Conservation (phyloP, 2,888 invertebrate species). For the Drosophila mimica region DNA sequence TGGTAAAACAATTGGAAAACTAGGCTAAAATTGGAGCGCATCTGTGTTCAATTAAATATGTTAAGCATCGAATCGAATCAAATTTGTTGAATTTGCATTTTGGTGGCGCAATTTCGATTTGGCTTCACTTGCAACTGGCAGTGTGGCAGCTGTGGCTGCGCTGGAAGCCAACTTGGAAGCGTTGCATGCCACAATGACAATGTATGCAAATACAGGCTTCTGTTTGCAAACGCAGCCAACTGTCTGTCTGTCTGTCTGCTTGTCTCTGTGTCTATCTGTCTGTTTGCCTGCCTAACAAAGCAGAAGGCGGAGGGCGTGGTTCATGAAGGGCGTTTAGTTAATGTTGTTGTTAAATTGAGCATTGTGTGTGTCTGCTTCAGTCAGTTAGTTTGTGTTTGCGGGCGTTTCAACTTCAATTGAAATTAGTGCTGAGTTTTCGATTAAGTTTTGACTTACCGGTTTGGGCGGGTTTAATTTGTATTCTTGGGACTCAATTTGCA, state of each 20-base stretch:
- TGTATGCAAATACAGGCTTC: slow-evolving; percentile 72
- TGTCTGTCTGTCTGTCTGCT: slow-evolving; percentile 13
- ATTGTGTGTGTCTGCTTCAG: slow-evolving; percentile 33
- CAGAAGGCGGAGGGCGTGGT: background rate
- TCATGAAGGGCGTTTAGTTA: slow-evolving; percentile 51
- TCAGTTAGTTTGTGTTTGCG: slow-evolving; percentile 39
- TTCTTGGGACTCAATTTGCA: slow-evolving; percentile 22
- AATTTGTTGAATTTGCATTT: slow-evolving; percentile 72
- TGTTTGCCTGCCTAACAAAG: background rate
- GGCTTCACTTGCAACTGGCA: slow-evolving; percentile 31
- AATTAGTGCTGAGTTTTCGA: slow-evolving; percentile 73
- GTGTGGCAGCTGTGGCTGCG: slow-evolving; percentile 18
- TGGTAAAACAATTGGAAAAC: slow-evolving; percentile 11
- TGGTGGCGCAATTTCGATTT: slow-evolving; percentile 32
- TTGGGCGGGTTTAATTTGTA: slow-evolving; percentile 27
- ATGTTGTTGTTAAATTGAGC: slow-evolving; percentile 72
- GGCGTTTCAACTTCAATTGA: slow-evolving; percentile 73
- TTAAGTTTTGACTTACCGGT: slow-evolving; percentile 48
- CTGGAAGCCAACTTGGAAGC: background rate
- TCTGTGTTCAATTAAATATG: slow-evolving; percentile 61
- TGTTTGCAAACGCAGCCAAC: slow-evolving; percentile 43
- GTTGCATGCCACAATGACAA: slow-evolving; percentile 26
- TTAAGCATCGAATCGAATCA: slow-evolving; percentile 65
- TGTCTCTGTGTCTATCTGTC: background rate
- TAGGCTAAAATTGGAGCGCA: slow-evolving; percentile 32